Evolutionary conservation across 2,888 invertebrate genomes (phyloP), one percentile per base, ranked within the genome.

Genomic region (Heterodera filipjevi): DNA sequence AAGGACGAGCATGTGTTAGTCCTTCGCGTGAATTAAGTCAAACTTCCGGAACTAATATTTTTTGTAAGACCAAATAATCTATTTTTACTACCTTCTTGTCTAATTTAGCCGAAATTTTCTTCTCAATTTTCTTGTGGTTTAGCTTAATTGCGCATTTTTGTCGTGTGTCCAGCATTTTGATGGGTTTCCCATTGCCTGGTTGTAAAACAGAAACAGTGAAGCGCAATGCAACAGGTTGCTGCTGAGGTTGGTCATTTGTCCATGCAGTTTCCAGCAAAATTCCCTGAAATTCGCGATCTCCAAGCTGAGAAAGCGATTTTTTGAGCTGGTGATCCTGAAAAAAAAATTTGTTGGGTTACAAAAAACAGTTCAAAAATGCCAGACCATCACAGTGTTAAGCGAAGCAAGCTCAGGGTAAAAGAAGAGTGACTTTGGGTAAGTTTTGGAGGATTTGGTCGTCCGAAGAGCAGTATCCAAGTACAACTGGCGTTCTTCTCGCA

Each of bases 81-180:
- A 27, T 27, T 2, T 8, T 33, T 66, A n/a, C 30, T 32, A 66
- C 35, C 64, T 66, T 75, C 19, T 66, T 27, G 32, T 75, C 33
- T 30, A 30, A 30, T 32, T 75, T 75, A 16, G 22, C 19, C 30
- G 19, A 32, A 39, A 44, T 33, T 19, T n/a, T 59, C 5, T 59
- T 59, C 6, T 27, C 6, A 68, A 68, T 68, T 5, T 33, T 33
- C 33, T n/a, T 35, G 33, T 68, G 12, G 35, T 73, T 59, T 14
- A 32, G 30, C 66, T 80, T 71, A 30, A 81, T 71, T 64, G 59
- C 22, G 74, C 77, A 80, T 30, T 59, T 68, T 8, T 81, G 80
- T 30, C 71, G 71, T 32, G 72, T 81, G 33, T 80, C 80, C 0
- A 81, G 80, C 46, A 80, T 66, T 19, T 3, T 46, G 74, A 80